phyloP scores from a whole-genome alignment of 2,888 invertebrate species.

The Catocala fraxini region DNA sequence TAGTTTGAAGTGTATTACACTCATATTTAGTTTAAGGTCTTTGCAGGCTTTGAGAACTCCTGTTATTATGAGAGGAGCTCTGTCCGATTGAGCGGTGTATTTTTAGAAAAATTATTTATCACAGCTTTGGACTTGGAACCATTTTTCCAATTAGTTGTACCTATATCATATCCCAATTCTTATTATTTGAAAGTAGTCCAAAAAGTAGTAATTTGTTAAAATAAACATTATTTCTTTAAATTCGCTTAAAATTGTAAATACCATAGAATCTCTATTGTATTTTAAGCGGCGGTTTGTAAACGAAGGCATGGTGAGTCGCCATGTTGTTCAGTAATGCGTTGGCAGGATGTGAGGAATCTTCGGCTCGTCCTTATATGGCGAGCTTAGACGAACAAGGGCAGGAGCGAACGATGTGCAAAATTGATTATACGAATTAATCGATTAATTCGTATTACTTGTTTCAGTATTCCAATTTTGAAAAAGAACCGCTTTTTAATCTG shows the following conservation, averaged over 20 bases:
- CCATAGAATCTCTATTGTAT: slow-evolving; percentile 59
- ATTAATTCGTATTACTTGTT: slow-evolving; percentile 46
- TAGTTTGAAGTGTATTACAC: too few species aligned
- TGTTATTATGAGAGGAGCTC: too few species aligned
- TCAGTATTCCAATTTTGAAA: slow-evolving; percentile 33
- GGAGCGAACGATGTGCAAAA: slow-evolving; percentile 50
- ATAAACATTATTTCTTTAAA: slow-evolving; percentile 3
- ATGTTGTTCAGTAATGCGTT: slow-evolving; percentile 44
- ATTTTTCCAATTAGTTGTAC: too few species aligned
- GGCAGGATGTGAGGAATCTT: slow-evolving; percentile 58
- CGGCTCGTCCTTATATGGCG: slow-evolving; percentile 60
- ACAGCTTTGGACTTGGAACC: too few species aligned
- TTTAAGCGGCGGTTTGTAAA: slow-evolving; percentile 55
- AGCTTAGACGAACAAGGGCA: slow-evolving; percentile 51
- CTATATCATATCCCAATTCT: too few species aligned
- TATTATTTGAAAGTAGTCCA: too few species aligned
- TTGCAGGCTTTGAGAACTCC: too few species aligned
- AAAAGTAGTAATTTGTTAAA: background rate
- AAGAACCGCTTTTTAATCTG: slow-evolving; percentile 12
- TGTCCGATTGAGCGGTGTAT: too few species aligned
- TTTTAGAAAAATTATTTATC: too few species aligned
- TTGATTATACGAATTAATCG: slow-evolving; percentile 54
- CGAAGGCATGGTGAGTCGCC: slow-evolving; percentile 46
- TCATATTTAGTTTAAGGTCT: too few species aligned
- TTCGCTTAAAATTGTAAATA: slow-evolving; percentile 8